Evolutionary conservation across 2,797 vertebrate genomes (phyloP).

Genomic region (Erethizon dorsatum): DNA sequence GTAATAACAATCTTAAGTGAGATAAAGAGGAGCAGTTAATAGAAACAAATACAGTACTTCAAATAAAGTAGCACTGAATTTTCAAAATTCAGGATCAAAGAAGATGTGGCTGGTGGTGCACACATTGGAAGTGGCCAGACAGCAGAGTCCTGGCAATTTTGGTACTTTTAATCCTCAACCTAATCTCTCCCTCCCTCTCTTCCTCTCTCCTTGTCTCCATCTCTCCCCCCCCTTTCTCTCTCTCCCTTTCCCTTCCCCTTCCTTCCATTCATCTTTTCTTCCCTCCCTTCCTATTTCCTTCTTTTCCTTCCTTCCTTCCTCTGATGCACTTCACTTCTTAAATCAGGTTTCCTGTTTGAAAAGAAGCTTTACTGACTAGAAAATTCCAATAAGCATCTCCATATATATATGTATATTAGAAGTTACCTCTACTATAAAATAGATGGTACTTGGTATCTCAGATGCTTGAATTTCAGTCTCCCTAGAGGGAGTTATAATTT

Average conservation of each 20-base stretch:
- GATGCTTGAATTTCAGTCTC: constrained; percentile 6
- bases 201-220: neutral
- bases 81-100: constrained; percentile 25
- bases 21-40: neutral
- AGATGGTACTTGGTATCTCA: constrained; percentile 31
- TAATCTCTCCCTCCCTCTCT: neutral
- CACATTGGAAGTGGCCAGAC: neutral
- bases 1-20: constrained; percentile 25
- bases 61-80: constrained; percentile 32
- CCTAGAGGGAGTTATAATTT: neutral
- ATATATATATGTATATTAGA: constrained; percentile 14
- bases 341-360: constrained; percentile 16
- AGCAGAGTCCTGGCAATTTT: constrained; percentile 29
- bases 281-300: too few species aligned
- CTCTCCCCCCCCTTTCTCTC: neutral
- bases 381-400: constrained; percentile 61
- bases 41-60: constrained; percentile 53
- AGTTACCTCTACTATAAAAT: constrained; percentile 47
- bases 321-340: constrained; percentile 36
- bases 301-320: neutral
- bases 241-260: too few species aligned
- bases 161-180: neutral
- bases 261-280: too few species aligned
- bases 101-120: neutral
- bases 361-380: constrained; percentile 40